phyloP scores from a whole-genome alignment of 2,888 invertebrate species.

The Crossocerus cetratus region DNA sequence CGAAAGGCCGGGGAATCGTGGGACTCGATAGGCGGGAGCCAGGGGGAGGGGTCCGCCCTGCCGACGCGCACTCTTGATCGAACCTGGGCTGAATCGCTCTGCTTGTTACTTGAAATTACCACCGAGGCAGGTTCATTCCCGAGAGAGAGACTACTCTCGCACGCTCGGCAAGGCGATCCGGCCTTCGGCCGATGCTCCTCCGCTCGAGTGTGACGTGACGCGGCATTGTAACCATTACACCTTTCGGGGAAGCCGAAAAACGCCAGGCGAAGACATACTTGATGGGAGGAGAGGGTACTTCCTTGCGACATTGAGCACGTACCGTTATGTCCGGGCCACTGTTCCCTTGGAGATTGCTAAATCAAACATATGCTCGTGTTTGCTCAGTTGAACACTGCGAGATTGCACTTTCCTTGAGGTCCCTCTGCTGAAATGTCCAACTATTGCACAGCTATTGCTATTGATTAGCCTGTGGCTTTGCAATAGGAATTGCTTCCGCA shows the following conservation, averaged over 20 bases:
- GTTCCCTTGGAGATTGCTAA: conserved; percentile 9
- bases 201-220: not conserved
- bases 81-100: conserved; percentile 34
- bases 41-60: conserved; percentile 33
- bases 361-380: conserved; percentile 28
- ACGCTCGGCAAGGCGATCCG: too few relatives aligned
- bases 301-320: conserved; percentile 13
- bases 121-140: too few relatives aligned
- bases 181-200: too few relatives aligned
- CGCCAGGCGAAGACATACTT: not conserved
- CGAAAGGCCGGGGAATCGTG: conserved; percentile 25
- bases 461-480: too few relatives aligned
- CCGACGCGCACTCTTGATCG: conserved; percentile 33
- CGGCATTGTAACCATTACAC: not conserved
- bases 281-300: not conserved
- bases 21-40: conserved; percentile 10
- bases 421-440: too few relatives aligned
- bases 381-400: not conserved
- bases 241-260: not conserved
- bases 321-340: conserved; percentile 21
- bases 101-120: not conserved
- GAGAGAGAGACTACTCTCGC: too few relatives aligned
- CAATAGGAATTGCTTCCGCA: too few relatives aligned
- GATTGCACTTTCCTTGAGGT: not conserved
- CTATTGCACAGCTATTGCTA: too few relatives aligned